Conservation (phyloP, 2,113 vertebrate genomes). For the Actinemys pallida region DNA sequence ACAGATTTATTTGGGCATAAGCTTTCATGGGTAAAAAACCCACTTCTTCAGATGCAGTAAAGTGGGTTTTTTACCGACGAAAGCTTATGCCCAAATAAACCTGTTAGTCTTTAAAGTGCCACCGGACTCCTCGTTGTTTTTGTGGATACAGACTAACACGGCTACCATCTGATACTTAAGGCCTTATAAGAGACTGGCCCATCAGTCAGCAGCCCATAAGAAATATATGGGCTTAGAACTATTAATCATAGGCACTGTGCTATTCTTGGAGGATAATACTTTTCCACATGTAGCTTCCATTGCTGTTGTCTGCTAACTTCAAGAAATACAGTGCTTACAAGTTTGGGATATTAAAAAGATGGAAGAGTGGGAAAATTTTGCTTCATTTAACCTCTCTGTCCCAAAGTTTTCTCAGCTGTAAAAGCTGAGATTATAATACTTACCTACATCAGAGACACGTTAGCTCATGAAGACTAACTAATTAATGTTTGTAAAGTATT, state of each 20-base stretch:
- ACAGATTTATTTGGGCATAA: no score
- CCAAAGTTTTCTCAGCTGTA: neutral
- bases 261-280: neutral
- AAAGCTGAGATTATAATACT: neutral
- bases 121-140: no score
- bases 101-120: no score
- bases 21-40: no score
- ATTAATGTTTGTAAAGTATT: neutral
- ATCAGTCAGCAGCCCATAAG: neutral
- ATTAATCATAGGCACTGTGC: neutral
- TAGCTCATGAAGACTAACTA: neutral
- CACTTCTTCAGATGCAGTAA: no score
- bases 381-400: neutral
- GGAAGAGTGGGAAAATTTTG: neutral
- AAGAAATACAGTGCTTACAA: neutral
- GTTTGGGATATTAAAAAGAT: neutral
- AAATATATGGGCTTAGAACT: neutral
- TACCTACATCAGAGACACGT: neutral
- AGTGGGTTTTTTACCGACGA: no score
- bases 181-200: neutral
- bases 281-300: neutral
- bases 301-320: neutral
- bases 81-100: no score
- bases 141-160: no score
- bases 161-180: neutral